These are phyloP conservation scores for Triplophysa yarkandensis DNA, from an alignment of 2,797 vertebrate genomes.

Conservation along the genomic window DNA sequence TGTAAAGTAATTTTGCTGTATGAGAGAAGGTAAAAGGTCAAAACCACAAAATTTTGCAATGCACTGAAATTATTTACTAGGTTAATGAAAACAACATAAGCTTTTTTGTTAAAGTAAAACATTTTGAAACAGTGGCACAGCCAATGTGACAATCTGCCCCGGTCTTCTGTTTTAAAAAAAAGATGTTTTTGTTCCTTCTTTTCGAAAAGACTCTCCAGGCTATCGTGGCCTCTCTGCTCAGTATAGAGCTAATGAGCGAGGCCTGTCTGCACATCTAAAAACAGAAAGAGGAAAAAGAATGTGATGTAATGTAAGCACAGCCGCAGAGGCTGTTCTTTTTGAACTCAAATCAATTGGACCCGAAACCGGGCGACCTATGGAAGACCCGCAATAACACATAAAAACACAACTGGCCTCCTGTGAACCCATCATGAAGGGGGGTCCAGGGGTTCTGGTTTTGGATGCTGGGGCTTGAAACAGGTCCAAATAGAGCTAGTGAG, in stretches of 20 bases:
- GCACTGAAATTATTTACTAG: not conserved
- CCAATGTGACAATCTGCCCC: not conserved
- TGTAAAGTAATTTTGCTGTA: not conserved
- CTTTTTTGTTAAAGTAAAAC: not conserved
- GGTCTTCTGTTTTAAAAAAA: conserved; percentile 25
- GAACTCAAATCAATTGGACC: conserved; percentile 49
- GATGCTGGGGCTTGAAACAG: conserved; percentile 14
- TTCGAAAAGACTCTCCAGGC: conserved; percentile 33
- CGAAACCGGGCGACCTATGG: conserved; percentile 68
- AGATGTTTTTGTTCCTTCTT: conserved; percentile 56
- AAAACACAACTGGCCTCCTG: conserved; percentile 59
- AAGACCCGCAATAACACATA: conserved; percentile 68
- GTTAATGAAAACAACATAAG: not conserved
- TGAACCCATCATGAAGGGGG: conserved; percentile 36
- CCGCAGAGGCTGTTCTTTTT: conserved; percentile 57
- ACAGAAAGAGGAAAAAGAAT: conserved; percentile 57
- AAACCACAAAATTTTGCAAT: too few species aligned
- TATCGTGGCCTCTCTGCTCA: conserved; percentile 51
- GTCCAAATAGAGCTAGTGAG: conserved; percentile 15
- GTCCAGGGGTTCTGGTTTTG: conserved; percentile 55
- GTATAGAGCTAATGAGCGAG: conserved; percentile 41
- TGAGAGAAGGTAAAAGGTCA: conserved; percentile 17
- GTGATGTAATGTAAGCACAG: conserved; percentile 49
- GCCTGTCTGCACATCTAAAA: conserved; percentile 58
- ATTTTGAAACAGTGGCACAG: too few species aligned